phyloP scores from a whole-genome alignment of 2,113 vertebrate species.

The Coryphaenoides rupestris region DNA sequence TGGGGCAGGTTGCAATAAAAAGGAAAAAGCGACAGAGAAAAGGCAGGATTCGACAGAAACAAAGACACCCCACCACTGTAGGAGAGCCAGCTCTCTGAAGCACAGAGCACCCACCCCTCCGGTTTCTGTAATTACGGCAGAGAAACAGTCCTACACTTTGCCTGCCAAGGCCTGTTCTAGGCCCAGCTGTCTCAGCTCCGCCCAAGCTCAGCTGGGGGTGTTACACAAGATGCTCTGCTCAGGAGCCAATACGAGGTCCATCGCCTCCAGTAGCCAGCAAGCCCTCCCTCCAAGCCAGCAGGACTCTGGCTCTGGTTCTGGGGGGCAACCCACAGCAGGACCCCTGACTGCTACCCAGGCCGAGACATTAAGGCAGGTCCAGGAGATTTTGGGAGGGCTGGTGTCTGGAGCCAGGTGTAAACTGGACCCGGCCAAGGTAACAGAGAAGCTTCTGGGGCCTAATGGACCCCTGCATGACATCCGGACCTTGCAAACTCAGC shows the following conservation, averaged over 20 bases:
- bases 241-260: constrained; percentile 59
- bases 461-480: constrained; percentile 69
- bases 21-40: constrained; percentile 48
- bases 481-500: constrained; percentile 77
- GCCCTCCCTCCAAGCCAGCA: constrained; percentile 55
- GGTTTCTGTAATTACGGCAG: constrained; percentile 58
- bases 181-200: constrained; percentile 67
- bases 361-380: constrained; percentile 71
- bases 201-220: constrained; percentile 62
- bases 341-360: constrained; percentile 60
- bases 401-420: constrained; percentile 75
- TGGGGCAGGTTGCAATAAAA: constrained; percentile 51
- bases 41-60: constrained; percentile 49
- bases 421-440: constrained; percentile 60
- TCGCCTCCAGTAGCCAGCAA: constrained; percentile 58
- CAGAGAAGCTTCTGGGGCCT: constrained; percentile 60
- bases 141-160: constrained; percentile 44
- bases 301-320: constrained; percentile 52
- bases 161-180: constrained; percentile 69
- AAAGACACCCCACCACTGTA: constrained; percentile 51
- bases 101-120: constrained; percentile 62
- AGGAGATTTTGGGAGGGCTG: constrained; percentile 79
- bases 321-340: constrained; percentile 38
- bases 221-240: constrained; percentile 72
- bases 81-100: constrained; percentile 60